A percentile compares a stretch with the other conserved stretches of the same genome.
Conservation (phyloP, 2,888 invertebrate genomes). For the Tribolium freemani region DNA sequence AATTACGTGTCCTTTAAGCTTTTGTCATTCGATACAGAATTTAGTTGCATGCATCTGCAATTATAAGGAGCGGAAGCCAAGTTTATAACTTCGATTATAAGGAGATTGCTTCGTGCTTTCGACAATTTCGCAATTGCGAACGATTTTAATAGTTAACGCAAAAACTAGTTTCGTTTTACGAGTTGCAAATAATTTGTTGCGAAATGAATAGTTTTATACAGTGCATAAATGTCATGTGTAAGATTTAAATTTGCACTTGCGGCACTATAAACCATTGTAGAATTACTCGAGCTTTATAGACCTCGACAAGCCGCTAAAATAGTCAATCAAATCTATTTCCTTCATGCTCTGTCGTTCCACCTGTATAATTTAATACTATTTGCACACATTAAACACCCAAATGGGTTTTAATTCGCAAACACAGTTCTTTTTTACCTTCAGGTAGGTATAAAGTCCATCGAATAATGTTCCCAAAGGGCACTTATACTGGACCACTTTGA, state of each 20-base stretch:
- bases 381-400: not conserved
- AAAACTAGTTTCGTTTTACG: not conserved
- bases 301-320: slow-evolving; percentile 7
- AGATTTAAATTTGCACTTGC: slow-evolving; percentile 20
- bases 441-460: slow-evolving; percentile 3
- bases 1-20: not conserved
- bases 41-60: not conserved
- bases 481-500: not conserved
- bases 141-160: not conserved
- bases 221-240: slow-evolving; percentile 6
- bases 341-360: not conserved
- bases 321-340: slow-evolving; percentile 14
- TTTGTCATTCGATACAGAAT: too few species aligned
- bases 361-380: not conserved
- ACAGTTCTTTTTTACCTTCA: not conserved
- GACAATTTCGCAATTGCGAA: not conserved
- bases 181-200: not conserved
- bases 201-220: slow-evolving; percentile 10
- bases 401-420: not conserved
- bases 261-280: slow-evolving; percentile 6
- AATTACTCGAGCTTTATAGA: slow-evolving; percentile 1
- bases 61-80: not conserved
- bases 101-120: not conserved
- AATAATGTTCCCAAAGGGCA: slow-evolving; percentile 1
- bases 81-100: not conserved